phyloP scores from a whole-genome alignment of 2,797 vertebrate genomes.

The Mus spretus region DNA sequence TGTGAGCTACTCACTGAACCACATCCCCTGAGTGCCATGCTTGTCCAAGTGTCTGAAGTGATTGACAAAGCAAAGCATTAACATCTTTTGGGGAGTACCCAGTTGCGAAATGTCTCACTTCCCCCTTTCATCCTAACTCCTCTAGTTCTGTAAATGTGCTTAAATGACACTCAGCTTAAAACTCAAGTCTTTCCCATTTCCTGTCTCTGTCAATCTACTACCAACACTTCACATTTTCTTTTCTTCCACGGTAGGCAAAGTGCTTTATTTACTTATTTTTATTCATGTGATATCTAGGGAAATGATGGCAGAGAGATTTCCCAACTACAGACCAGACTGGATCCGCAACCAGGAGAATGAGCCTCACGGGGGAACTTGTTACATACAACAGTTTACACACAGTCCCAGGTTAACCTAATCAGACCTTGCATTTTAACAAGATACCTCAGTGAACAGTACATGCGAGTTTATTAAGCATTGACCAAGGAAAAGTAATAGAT shows the following conservation, averaged over 20 bases:
- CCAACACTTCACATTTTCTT: neutral
- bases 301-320: neutral
- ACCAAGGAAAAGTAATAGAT: neutral
- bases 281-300: neutral
- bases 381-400: neutral
- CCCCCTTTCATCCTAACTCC: slow-evolving; percentile 47
- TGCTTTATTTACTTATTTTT: neutral
- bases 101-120: neutral
- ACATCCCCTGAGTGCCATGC: neutral
- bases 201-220: neutral
- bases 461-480: neutral
- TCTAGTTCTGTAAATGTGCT: slow-evolving; percentile 19
- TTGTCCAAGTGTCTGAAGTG: neutral
- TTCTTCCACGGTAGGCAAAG: neutral
- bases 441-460: neutral
- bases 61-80: slow-evolving; percentile 12
- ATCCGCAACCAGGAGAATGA: neutral
- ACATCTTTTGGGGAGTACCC: neutral
- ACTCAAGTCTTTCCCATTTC: slow-evolving; percentile 39
- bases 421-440: slow-evolving; percentile 35
- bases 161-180: slow-evolving; percentile 46
- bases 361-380: neutral
- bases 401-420: neutral
- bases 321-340: neutral
- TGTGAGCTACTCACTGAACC: neutral